These are phyloP conservation scores for Athrips mouffetella DNA, from an alignment of 2,888 invertebrate species.

Conservation along the genomic window DNA sequence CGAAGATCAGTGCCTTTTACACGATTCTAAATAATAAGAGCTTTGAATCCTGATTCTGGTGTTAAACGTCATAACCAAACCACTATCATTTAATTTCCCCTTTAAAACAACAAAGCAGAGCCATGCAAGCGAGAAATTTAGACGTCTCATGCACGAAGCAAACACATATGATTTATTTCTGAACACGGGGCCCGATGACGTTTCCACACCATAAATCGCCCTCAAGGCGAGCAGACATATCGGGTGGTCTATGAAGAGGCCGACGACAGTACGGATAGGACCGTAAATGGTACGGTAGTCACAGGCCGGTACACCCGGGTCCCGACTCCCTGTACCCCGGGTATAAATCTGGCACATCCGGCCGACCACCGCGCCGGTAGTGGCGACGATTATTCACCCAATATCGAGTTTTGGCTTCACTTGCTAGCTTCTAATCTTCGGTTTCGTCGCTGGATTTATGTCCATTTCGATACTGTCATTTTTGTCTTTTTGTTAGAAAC, in stretches of 20 bases:
- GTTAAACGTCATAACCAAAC: neutral
- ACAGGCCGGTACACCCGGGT: slow-evolving; percentile 46
- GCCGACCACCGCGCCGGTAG: slow-evolving; percentile 73
- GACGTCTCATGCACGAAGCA: slow-evolving; percentile 61
- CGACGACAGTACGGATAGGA: slow-evolving; percentile 60
- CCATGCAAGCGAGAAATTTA: slow-evolving; percentile 49
- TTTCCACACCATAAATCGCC: slow-evolving; percentile 76
- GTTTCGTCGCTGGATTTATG: slow-evolving; percentile 67
- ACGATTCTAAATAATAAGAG: neutral
- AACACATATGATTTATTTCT: slow-evolving; percentile 71
- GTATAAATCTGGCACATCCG: slow-evolving; percentile 76
- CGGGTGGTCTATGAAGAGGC: slow-evolving; percentile 70
- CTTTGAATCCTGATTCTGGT: neutral
- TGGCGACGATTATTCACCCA: slow-evolving; percentile 77
- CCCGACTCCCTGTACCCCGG: slow-evolving; percentile 39
- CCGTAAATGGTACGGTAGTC: slow-evolving; percentile 35
- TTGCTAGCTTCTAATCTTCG: slow-evolving; percentile 72
- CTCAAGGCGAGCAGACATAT: slow-evolving; percentile 71
- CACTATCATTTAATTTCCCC: slow-evolving; percentile 4
- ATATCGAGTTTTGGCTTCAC: slow-evolving; percentile 78
- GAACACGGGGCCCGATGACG: slow-evolving; percentile 69
- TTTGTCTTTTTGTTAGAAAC: slow-evolving; percentile 19
- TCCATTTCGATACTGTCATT: slow-evolving; percentile 26
- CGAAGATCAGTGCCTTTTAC: too few relatives aligned
- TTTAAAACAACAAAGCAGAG: slow-evolving; percentile 20